Base-by-base conservation (phyloP, 1,140 invertebrate genomes). In the Brachionus calyciflorus region DNA sequence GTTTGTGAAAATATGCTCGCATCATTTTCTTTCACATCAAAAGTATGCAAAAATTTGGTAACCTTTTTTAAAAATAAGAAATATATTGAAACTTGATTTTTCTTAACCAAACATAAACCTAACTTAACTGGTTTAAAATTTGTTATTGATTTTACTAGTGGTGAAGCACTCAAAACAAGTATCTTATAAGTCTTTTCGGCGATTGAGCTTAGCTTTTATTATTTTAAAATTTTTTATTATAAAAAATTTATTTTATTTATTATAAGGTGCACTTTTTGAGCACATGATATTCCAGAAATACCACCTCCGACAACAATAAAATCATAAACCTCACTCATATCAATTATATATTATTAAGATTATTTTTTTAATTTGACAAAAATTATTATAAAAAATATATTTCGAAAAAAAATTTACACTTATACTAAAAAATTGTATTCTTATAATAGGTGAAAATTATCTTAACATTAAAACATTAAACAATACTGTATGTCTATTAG, bases 301-400 rank as follows among this genome's bases (percentile, higher is more conserved):
- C 69, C 69, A 24, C 69, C 69, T 28, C 69, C 69, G 46, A 73
- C 30, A 19, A 73, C 24, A 9, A 73, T 37, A 55, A n/a, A 73
- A 37, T 73, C 69, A 55, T 51, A 73, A 26, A 51, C 37, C 9
- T 49, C 21, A 37, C 6, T 14, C 69, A 73, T 70, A 46, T 70
- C 48, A 28, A 28, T 26, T 55, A 12, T 3, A 51, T 51, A 21
- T n/a, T 41, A 6, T 41, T 41, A 41, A 41, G 14, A 14, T 41
- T n/a, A 24, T 12, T 30, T 26, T 24, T 55, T 55, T 55, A 55
- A 55, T 5, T 26, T 28, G 28, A 55, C 1, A 26, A 26, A 55
- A 55, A 26, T 51, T 51, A 51, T 51, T 17, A 9, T 12, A 51
- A 21, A 41, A 48, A n/a, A 48, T n/a, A 48, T 0, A 48, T n/a